Evolutionary conservation across 1,140 invertebrate genomes (phyloP).

Genomic region (Bombus turneri): DNA sequence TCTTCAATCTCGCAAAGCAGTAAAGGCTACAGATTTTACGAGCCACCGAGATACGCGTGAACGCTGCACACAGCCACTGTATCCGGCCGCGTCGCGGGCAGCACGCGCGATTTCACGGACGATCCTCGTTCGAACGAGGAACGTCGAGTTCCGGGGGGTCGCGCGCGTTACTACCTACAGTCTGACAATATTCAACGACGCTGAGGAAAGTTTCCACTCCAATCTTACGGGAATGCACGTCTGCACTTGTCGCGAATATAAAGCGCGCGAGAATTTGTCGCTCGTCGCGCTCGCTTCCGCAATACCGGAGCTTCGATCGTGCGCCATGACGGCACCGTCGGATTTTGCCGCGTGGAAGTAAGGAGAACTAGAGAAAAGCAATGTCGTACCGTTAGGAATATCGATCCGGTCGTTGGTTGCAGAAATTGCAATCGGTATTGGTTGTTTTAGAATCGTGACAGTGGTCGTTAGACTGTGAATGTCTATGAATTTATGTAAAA

Average conservation of each 20-base stretch:
- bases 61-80: conserved; percentile 9
- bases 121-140: background rate
- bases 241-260: conserved; percentile 38
- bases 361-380: background rate
- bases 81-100: conserved; percentile 4
- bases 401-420: background rate
- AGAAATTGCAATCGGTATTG: background rate
- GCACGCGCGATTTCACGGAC: conserved; percentile 41
- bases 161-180: background rate
- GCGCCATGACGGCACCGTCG: background rate
- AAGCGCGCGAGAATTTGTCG: conserved; percentile 37
- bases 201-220: conserved; percentile 47
- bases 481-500: background rate
- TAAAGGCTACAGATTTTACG: conserved; percentile 76
- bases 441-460: no score
- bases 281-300: conserved; percentile 8
- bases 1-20: conserved; percentile 74
- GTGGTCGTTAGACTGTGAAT: no score
- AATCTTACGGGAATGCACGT: conserved; percentile 41
- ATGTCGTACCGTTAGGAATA: background rate
- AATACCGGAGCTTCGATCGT: background rate
- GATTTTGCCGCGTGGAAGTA: background rate
- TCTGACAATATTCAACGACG: conserved; percentile 29
- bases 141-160: background rate
- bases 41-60: conserved; percentile 49